Base-by-base conservation (phyloP, 2,797 vertebrate species). In the Brachyalestes nurse region DNA sequence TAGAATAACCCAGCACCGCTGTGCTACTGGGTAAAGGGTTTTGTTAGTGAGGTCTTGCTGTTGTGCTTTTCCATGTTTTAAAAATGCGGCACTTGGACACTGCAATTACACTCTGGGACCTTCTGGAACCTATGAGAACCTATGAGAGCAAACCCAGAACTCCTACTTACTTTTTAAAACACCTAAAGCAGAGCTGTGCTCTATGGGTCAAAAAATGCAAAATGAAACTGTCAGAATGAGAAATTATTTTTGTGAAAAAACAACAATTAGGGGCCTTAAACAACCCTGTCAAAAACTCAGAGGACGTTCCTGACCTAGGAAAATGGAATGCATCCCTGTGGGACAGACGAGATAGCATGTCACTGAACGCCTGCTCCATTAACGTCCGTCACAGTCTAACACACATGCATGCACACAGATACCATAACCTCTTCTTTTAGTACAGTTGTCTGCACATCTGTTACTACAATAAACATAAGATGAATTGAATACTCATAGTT, bases 351-450 rank as follows among this genome's bases (percentile, higher is more conserved):
- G 77, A 70, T 80, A 78, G 64, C 13, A 19, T 62, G 69, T 75
- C 55, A 34, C 71, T 45, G 53, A 60, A 51, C 51, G 65, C 70
- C 60, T 73, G 60, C 62, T 61, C 77, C 80, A 84, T 82, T 80
- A 86, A 76, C 38, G 85, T 77, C 82, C 60, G 61, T 77, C 84
- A 82, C 62, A 66, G 55, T 72, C 79, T 19, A 47, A 70, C 6
- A 70, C 55, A 70, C 42, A 65, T 65, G 61, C 57, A 67, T 38
- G 6, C 57, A 42, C 60, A 49, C 38, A 17, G 45, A 21, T 42
- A 53, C 42, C 58, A 19, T 25, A 61, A 23, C 7, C 77, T 40
- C 21, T 49, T 70, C 67, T 13, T 51, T 34, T 51, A 60, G 23
- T 49, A 49, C 23, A 21, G 79, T 40, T 21, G 12, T 16, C 34